phyloP scores from a whole-genome alignment of 2,797 vertebrate species.

The Leucoraja ocellata region DNA sequence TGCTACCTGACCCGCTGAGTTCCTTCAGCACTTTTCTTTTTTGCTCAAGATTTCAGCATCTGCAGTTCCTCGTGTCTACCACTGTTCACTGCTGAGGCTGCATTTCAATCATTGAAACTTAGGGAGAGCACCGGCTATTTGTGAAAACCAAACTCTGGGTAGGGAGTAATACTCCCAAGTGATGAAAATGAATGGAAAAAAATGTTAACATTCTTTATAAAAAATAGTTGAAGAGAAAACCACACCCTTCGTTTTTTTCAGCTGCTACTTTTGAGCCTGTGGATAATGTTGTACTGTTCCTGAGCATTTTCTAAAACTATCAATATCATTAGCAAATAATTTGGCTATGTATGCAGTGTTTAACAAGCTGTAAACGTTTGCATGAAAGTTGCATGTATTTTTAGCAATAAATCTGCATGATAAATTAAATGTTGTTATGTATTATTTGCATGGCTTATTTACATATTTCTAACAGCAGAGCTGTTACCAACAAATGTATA shows the following conservation, averaged over 20 bases:
- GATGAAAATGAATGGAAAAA: background rate
- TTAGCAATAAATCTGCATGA: too few relatives aligned
- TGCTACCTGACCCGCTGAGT: too few relatives aligned
- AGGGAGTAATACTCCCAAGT: background rate
- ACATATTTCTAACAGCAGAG: background rate
- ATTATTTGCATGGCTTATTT: constrained; percentile 34
- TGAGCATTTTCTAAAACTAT: background rate
- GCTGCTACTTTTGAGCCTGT: background rate
- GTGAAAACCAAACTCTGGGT: background rate
- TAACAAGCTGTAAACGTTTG: constrained; percentile 22
- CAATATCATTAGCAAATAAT: background rate
- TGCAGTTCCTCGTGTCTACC: background rate
- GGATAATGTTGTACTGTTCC: background rate
- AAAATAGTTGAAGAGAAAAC: background rate
- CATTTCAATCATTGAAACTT: background rate
- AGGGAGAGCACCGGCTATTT: background rate
- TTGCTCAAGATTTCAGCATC: too few relatives aligned
- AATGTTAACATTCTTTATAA: background rate
- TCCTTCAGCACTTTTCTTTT: too few relatives aligned
- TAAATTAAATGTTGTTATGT: too few relatives aligned
- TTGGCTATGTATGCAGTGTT: background rate
- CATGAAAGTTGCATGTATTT: constrained; percentile 29
- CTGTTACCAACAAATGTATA: too few relatives aligned
- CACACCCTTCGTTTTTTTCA: background rate
- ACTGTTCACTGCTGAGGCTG: background rate